A percentile compares a stretch with the other conserved stretches of the same genome.
Evolutionary conservation across 2,797 vertebrate species (phyloP).

Genomic region (Phalanger gymnotis): DNA sequence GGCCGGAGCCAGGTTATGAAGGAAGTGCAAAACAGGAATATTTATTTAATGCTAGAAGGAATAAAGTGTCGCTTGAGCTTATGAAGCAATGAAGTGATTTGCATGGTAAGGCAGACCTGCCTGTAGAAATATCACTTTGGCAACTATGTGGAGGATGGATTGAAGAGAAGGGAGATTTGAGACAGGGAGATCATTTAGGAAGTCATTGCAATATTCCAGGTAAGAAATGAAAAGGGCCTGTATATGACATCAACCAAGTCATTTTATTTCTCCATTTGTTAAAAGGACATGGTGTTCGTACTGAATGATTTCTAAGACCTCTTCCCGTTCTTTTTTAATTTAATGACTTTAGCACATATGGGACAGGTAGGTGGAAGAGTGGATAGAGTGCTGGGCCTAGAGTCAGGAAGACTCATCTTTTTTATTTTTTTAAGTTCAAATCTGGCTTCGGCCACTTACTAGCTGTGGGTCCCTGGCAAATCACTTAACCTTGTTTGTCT

Average conservation of each 20-base stretch:
- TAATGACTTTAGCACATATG: neutral
- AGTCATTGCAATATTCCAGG: neutral
- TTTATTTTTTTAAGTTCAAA: neutral
- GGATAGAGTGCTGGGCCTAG: neutral
- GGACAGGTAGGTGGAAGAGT: neutral
- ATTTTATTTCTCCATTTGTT: neutral
- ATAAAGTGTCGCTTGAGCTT: neutral
- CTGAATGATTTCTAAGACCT: neutral
- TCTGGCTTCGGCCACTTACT: neutral
- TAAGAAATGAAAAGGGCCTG: neutral
- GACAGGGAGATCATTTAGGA: neutral
- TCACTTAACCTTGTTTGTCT: neutral
- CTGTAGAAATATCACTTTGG: neutral
- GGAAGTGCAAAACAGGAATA: neutral
- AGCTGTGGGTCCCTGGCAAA: neutral
- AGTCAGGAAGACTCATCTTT: neutral
- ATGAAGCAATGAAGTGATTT: neutral
- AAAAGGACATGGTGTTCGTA: neutral
- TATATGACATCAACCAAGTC: neutral
- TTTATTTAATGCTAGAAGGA: neutral
- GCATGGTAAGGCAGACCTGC: neutral
- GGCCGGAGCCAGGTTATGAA: slow-evolving; percentile 19
- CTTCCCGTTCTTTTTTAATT: neutral
- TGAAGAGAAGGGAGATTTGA: neutral
- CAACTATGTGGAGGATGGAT: neutral